A percentile compares a stretch with the other conserved stretches of the same genome.
phyloP scores from a whole-genome alignment of 2,888 invertebrate genomes.

The Temnothorax rugatulus region DNA sequence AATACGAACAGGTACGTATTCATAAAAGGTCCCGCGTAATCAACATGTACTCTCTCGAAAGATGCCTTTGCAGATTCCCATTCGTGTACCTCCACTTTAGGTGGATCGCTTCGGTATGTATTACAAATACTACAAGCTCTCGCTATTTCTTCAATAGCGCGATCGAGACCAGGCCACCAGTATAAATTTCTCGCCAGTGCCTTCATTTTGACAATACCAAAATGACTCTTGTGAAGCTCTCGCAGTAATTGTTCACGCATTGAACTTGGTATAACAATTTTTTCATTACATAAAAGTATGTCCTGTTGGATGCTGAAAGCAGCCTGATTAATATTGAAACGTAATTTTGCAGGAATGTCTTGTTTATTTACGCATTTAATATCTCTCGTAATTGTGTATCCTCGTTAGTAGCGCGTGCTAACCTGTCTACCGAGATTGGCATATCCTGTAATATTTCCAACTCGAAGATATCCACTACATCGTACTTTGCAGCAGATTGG shows the following conservation, averaged over 20 bases:
- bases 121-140: not conserved
- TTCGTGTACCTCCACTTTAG: conserved; percentile 4
- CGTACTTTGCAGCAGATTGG: not conserved
- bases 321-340: not conserved
- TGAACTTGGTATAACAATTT: not conserved
- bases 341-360: not conserved
- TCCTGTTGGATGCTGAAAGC: not conserved
- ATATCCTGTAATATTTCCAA: not conserved
- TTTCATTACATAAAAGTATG: not conserved
- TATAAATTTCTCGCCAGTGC: not conserved
- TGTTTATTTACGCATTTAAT: not conserved
- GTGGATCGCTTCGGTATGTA: not conserved
- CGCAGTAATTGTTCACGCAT: not conserved
- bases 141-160: not conserved
- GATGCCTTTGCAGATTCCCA: conserved; percentile 8
- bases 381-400: not conserved
- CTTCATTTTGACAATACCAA: not conserved
- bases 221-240: not conserved
- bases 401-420: not conserved
- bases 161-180: not conserved
- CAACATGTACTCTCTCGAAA: conserved; percentile 11
- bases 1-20: conserved; percentile 3
- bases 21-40: conserved; percentile 20
- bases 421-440: not conserved
- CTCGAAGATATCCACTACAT: not conserved